A percentile compares a stretch with the other conserved stretches of the same genome.
Conservation (phyloP, 2,797 vertebrate species). For the Mionectes olivaceus region DNA sequence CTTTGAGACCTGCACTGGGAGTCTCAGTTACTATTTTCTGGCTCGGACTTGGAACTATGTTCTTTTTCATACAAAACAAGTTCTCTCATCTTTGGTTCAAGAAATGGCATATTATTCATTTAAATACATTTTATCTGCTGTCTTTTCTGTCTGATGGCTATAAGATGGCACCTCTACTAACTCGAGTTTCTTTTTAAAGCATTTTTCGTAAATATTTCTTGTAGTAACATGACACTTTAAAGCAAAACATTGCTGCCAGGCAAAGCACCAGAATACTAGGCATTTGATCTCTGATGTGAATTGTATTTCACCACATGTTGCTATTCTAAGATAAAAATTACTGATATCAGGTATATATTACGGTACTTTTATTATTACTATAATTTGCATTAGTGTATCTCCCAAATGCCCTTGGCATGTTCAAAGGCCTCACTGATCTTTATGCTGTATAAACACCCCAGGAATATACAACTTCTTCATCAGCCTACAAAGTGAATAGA, state of each 20-base stretch:
- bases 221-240: conserved; percentile 33
- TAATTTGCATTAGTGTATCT: conserved; percentile 50
- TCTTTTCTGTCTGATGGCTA: not conserved
- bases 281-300: conserved; percentile 46
- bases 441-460: not conserved
- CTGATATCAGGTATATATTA: conserved; percentile 40
- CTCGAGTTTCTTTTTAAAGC: not conserved
- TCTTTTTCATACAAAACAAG: not conserved
- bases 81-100: not conserved
- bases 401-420: not conserved
- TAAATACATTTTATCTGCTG: not conserved
- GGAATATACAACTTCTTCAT: conserved; percentile 2
- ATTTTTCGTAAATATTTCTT: conserved; percentile 23
- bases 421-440: conserved; percentile 8
- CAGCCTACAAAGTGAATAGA: not conserved
- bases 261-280: conserved; percentile 14
- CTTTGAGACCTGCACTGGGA: not conserved
- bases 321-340: conserved; percentile 44
- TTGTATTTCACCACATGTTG: conserved; percentile 18
- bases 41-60: not conserved
- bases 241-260: conserved; percentile 39
- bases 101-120: not conserved
- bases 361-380: conserved; percentile 43
- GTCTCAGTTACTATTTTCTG: not conserved
- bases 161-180: not conserved